Base-by-base conservation (phyloP, 1,140 invertebrate species). In the Drosophila triauraria region DNA sequence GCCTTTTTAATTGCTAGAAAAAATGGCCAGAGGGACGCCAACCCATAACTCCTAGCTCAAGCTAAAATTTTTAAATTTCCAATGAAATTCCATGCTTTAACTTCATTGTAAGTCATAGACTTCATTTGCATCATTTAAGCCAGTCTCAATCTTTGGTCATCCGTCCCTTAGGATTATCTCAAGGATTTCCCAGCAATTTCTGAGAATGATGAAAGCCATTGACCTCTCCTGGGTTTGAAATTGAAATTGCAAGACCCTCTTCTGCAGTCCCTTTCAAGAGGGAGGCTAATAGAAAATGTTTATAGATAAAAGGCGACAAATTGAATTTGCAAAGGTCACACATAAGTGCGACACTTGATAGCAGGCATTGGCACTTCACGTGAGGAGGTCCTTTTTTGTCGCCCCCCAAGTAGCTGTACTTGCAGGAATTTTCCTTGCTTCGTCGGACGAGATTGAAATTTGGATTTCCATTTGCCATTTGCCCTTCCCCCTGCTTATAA, bases 241-340 rank as follows among this genome's bases (percentile, higher is more conserved):
- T 59, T 53, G 64, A 74, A 58, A 71, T 78, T 20, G 53, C 17
- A 57, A 85, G 67, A 44, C 10, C 42, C 48, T 40, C 50, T 20
- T 30, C 48, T 9, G 32, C 23, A 4, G 12, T 17, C 12, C 62
- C 61, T 25, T n/a, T 43, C 4, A 13, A 15, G 9, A 25, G 15
- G 30, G 30, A 27, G 69, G 54, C 74, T 91, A 91, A 91, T 91
- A 83, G 80, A 81, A 91, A 90, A 91, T 91, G 74, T 78, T 91
- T 78, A 57, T 83, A 83, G 88, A 91, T 91, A 91, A 87, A 91
- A 91, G 86, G 82, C 72, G 87, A 87, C 74, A 91, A 91, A 91
- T 91, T 91, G 65, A 91, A 91, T 91, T 91, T 91, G 80, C 77
- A 91, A 91, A 91, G 86, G 86, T 91, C 86, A 91, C 76, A 91